These are phyloP conservation scores for Hemiscyllium ocellatum DNA, from an alignment of 2,113 vertebrate genomes.

Conservation along the genomic window DNA sequence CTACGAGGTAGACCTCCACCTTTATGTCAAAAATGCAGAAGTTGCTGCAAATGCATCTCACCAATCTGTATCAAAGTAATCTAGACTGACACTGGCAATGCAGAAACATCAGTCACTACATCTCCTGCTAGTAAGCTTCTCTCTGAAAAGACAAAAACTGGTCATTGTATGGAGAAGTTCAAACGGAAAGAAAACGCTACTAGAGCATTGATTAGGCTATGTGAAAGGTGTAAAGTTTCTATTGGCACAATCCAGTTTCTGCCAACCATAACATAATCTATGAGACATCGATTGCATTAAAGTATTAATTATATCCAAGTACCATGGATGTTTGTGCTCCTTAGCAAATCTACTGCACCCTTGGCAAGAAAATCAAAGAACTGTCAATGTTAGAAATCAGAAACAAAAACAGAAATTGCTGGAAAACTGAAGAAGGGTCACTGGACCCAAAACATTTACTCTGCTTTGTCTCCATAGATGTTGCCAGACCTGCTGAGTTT, in stretches of 20 bases:
- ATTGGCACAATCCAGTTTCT: not conserved
- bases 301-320: not conserved
- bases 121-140: not conserved
- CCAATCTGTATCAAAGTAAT: not conserved
- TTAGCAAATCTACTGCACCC: not conserved
- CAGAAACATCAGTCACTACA: not conserved
- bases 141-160: not conserved
- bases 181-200: not conserved
- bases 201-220: not conserved
- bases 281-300: not conserved
- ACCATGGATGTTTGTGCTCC: not conserved
- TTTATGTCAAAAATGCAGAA: not conserved
- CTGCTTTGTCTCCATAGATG: too few species aligned
- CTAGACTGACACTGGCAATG: not conserved
- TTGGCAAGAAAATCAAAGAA: too few species aligned
- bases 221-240: not conserved
- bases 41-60: not conserved
- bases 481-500: too few species aligned
- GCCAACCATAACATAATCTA: not conserved
- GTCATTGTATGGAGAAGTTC: not conserved
- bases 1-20: not conserved
- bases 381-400: too few species aligned
- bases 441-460: too few species aligned
- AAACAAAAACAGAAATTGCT: too few species aligned
- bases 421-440: too few species aligned